Evolutionary conservation across 2,888 invertebrate genomes (phyloP).

Genomic region (Nesidiocoris tenuis): DNA sequence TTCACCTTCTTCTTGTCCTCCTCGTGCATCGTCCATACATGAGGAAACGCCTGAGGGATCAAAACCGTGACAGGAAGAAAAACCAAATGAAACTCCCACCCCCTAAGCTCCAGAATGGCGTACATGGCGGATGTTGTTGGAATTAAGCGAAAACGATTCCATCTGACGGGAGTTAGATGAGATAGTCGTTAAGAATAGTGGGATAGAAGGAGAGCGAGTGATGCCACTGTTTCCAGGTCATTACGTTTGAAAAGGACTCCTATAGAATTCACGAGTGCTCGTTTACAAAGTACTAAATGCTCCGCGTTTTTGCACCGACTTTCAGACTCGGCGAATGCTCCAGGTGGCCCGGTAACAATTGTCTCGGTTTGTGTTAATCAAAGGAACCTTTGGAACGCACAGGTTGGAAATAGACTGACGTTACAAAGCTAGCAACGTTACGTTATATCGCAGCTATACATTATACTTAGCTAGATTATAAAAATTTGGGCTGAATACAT

Average conservation of each 20-base stretch:
- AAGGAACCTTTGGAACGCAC: too few species aligned
- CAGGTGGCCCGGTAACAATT: too few species aligned
- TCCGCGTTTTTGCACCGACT: background rate
- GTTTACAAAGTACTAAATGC: background rate
- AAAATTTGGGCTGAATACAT: too few species aligned
- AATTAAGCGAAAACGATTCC: background rate
- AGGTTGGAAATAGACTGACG: too few species aligned
- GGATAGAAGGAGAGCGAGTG: background rate
- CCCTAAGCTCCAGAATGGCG: background rate
- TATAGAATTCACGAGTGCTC: background rate
- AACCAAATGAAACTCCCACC: too few species aligned
- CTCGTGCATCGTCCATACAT: slow-evolving; percentile 41
- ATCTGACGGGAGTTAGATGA: background rate
- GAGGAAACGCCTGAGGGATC: slow-evolving; percentile 5
- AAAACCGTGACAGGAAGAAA: slow-evolving; percentile 2
- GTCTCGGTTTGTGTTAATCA: too few species aligned
- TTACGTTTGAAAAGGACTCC: background rate
- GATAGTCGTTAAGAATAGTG: background rate
- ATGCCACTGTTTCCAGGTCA: background rate
- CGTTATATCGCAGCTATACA: too few species aligned
- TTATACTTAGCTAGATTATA: too few species aligned
- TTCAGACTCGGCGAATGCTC: too few species aligned
- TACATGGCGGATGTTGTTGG: background rate
- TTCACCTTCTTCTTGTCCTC: slow-evolving; percentile 35
- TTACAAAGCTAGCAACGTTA: too few species aligned